phyloP scores from a whole-genome alignment of 2,888 invertebrate species.

The Cyclophora albipunctata region DNA sequence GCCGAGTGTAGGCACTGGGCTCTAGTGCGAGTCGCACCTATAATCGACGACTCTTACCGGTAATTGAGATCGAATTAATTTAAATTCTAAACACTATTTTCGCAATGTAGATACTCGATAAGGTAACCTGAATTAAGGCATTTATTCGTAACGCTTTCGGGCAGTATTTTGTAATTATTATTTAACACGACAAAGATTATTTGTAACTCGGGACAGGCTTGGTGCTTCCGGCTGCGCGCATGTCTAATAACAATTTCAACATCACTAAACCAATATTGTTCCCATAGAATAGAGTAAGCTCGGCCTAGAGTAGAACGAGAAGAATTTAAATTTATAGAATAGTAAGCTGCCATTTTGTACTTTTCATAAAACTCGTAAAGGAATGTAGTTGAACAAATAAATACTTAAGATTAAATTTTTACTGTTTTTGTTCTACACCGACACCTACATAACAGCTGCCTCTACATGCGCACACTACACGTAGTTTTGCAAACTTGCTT shows the following conservation, averaged over 20 bases:
- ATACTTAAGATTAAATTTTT: slow-evolving; percentile 29
- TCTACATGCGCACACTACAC: slow-evolving; percentile 45
- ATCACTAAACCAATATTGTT: slow-evolving; percentile 63
- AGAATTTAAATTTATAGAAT: slow-evolving; percentile 34
- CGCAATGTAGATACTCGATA: slow-evolving; percentile 62
- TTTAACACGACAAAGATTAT: slow-evolving; percentile 6
- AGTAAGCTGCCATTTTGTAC: slow-evolving; percentile 65
- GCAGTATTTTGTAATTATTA: slow-evolving; percentile 32
- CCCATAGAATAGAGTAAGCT: slow-evolving; percentile 68
- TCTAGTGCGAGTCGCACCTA: too few relatives aligned
- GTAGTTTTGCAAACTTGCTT: neutral
- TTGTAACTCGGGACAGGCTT: slow-evolving; percentile 33
- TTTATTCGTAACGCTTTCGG: slow-evolving; percentile 36
- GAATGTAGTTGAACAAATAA: slow-evolving; percentile 39
- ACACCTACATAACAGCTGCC: slow-evolving; percentile 60
- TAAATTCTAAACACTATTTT: slow-evolving; percentile 61
- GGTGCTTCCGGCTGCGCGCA: slow-evolving; percentile 34
- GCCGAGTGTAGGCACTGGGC: too few relatives aligned
- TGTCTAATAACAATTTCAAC: slow-evolving; percentile 35
- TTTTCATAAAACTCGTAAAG: slow-evolving; percentile 28
- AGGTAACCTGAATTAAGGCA: slow-evolving; percentile 74
- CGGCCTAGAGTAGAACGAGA: slow-evolving; percentile 48
- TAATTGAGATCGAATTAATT: slow-evolving; percentile 71
- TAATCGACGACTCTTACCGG: slow-evolving; percentile 49
- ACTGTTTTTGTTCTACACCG: slow-evolving; percentile 37